phyloP scores from a whole-genome alignment of 2,113 vertebrate species.

The Cairina moschata region DNA sequence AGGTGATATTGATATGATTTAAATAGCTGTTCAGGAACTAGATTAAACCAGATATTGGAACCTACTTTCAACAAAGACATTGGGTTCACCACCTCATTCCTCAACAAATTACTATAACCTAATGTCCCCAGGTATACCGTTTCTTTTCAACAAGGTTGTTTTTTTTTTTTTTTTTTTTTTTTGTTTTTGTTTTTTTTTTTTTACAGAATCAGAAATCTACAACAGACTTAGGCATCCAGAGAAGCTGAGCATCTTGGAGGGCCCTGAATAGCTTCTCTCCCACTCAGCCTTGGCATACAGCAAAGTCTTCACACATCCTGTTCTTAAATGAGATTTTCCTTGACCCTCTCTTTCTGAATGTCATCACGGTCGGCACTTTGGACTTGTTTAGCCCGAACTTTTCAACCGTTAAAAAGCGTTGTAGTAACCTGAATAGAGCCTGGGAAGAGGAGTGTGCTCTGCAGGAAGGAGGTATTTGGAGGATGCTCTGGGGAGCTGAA shows the following conservation, averaged over 20 bases:
- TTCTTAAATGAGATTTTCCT: neutral
- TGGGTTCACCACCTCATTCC: rapidly evolving
- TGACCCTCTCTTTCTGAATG: neutral
- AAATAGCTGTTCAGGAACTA: neutral
- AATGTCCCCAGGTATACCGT: neutral
- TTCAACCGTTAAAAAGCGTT: neutral
- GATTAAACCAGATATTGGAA: neutral
- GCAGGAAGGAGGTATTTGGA: constrained; percentile 9
- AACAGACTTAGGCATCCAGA: neutral
- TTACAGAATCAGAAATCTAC: neutral
- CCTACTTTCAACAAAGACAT: neutral
- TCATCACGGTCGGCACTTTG: neutral
- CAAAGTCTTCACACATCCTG: neutral
- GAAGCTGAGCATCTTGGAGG: neutral
- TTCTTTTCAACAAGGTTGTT: neutral
- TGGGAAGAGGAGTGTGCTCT: neutral
- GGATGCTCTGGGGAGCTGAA: constrained; percentile 18
- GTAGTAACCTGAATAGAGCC: neutral
- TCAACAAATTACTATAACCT: neutral
- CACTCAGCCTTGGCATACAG: neutral
- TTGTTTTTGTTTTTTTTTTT: neutral
- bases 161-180: neutral
- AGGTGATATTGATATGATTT: neutral
- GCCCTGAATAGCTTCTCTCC: constrained; percentile 3
- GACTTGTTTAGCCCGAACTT: neutral